Percentiles rank a stretch among this genome's conserved stretches.
Evolutionary conservation across 2,797 vertebrate species (phyloP).

Genomic region (Silurus lanzhouensis): DNA sequence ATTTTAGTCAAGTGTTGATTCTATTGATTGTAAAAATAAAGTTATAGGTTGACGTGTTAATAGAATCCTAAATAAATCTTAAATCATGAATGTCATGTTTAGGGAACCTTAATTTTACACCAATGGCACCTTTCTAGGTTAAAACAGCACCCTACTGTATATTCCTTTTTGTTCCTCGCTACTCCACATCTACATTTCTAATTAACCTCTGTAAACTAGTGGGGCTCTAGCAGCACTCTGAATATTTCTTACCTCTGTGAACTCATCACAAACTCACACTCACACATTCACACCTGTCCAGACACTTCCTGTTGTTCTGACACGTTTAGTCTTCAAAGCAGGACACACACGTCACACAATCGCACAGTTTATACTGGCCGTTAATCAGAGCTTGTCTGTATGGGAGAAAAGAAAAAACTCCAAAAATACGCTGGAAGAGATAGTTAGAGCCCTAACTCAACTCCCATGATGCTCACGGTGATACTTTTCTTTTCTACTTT

Average conservation of each 20-base stretch:
- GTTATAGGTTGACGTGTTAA: neutral
- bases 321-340: neutral
- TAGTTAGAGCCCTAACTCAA: constrained; percentile 1
- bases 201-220: no score
- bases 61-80: neutral
- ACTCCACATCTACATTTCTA: neutral
- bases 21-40: neutral
- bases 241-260: neutral
- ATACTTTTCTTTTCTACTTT: neutral
- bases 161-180: neutral
- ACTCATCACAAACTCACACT: constrained; percentile 1
- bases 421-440: neutral
- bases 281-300: constrained; percentile 20
- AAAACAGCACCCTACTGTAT: neutral
- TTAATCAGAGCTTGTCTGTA: neutral
- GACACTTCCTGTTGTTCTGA: neutral
- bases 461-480: constrained; percentile 6
- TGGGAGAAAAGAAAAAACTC: neutral
- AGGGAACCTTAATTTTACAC: neutral
- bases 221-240: no score
- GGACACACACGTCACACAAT: neutral
- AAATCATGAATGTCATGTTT: neutral
- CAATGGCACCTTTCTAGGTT: neutral
- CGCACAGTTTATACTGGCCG: constrained; percentile 10
- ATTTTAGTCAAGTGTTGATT: neutral